phyloP scores from a whole-genome alignment of 2,113 vertebrate genomes.

The Pseudorectes ferrugineus region DNA sequence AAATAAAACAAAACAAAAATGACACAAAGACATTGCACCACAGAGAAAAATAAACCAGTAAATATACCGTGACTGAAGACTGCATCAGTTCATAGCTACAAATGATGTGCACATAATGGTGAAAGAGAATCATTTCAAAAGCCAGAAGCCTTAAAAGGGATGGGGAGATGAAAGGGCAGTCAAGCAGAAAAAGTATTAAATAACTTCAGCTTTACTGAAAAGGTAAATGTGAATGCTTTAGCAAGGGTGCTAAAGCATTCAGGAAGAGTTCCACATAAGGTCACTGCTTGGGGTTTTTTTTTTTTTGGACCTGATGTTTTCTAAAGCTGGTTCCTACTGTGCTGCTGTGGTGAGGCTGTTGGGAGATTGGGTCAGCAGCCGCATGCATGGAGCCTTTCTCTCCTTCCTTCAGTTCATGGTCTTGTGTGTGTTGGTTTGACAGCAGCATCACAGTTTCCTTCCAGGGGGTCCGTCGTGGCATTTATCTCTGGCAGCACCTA shows the following conservation, averaged over 20 bases:
- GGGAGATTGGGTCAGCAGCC: background rate
- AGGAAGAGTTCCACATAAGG: background rate
- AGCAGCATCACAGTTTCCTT: background rate
- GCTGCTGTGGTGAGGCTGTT: background rate
- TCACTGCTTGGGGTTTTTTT: background rate
- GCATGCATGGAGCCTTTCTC: fast-evolving
- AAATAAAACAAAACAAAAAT: background rate
- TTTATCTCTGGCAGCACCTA: background rate
- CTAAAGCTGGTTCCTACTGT: background rate
- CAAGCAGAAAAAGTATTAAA: background rate
- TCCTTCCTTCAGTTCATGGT: fast-evolving
- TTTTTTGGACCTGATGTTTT: background rate
- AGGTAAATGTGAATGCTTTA: background rate
- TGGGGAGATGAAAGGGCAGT: background rate
- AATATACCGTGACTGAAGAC: background rate
- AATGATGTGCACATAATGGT: background rate
- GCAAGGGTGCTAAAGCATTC: background rate
- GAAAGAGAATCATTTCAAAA: background rate
- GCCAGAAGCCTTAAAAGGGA: background rate
- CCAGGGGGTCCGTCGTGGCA: background rate
- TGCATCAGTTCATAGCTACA: background rate
- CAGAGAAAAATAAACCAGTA: background rate
- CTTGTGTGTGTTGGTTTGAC: background rate
- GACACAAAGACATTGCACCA: background rate
- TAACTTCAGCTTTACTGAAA: background rate